phyloP scores from a whole-genome alignment of 2,888 invertebrate genomes.

The Coleophora flavipennella region DNA sequence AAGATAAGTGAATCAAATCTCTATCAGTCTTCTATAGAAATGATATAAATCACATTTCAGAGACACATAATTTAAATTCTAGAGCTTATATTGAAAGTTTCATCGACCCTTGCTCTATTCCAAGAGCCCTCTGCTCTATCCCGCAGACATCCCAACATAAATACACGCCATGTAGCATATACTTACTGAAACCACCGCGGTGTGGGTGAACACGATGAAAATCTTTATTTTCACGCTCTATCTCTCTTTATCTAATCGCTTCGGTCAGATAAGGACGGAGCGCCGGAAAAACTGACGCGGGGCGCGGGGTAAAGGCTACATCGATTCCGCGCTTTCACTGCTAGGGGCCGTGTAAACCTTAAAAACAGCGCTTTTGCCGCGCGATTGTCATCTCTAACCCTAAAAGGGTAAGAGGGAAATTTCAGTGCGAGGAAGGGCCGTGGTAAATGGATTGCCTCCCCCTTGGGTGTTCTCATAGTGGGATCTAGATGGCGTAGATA shows the following conservation, averaged over 20 bases:
- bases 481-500: slow-evolving; percentile 74
- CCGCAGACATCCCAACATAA: slow-evolving; percentile 41
- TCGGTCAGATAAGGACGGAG: slow-evolving; percentile 70
- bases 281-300: slow-evolving; percentile 71
- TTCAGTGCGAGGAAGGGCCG: slow-evolving; percentile 43
- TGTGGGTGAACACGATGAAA: slow-evolving; percentile 73
- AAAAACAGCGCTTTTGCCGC: slow-evolving; percentile 64
- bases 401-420: slow-evolving; percentile 54
- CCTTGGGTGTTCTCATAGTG: slow-evolving; percentile 70
- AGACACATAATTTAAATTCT: too few species aligned
- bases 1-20: too few species aligned
- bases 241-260: slow-evolving; percentile 73
- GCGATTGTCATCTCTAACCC: slow-evolving; percentile 67
- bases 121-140: slow-evolving; percentile 40
- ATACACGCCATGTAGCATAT: slow-evolving; percentile 41
- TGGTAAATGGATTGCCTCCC: slow-evolving; percentile 72
- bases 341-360: slow-evolving; percentile 73
- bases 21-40: too few species aligned
- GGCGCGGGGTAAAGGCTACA: slow-evolving; percentile 71
- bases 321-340: slow-evolving; percentile 74
- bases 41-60: too few species aligned
- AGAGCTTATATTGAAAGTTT: slow-evolving; percentile 13
- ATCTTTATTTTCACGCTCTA: slow-evolving; percentile 74
- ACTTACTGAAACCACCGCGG: slow-evolving; percentile 49
- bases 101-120: slow-evolving; percentile 58